These are phyloP conservation scores for Poicephalus gulielmi DNA, from an alignment of 2,113 vertebrate species.

Conservation along the genomic window DNA sequence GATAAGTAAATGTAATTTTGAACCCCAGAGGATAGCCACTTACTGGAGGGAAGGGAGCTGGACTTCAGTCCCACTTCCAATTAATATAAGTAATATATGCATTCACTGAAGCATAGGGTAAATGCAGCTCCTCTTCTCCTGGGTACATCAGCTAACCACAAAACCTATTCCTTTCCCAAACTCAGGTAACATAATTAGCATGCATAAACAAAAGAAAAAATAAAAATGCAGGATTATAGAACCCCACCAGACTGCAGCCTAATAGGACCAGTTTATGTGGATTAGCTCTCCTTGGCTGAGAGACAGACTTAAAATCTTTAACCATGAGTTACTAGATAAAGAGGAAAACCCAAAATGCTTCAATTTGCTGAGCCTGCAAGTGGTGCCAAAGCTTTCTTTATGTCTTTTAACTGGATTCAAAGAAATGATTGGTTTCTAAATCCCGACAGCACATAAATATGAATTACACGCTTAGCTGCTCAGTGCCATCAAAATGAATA, in stretches of 20 bases:
- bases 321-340: background rate
- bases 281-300: background rate
- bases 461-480: background rate
- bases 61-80: constrained; percentile 1
- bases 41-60: constrained; percentile 6
- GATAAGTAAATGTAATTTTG: constrained; percentile 41
- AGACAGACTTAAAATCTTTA: background rate
- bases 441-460: background rate
- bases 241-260: background rate
- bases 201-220: background rate
- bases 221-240: background rate
- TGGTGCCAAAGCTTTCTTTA: background rate
- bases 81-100: constrained; percentile 1
- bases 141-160: background rate
- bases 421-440: background rate
- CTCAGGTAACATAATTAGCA: background rate
- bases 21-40: constrained; percentile 5
- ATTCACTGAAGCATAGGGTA: background rate
- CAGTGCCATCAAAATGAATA: background rate
- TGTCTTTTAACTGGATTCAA: background rate
- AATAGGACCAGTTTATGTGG: background rate
- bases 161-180: background rate
- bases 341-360: background rate
- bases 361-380: background rate
- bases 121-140: background rate